These are phyloP conservation scores for Heliothis peltigera DNA, from an alignment of 2,888 invertebrate species.

Conservation along the genomic window DNA sequence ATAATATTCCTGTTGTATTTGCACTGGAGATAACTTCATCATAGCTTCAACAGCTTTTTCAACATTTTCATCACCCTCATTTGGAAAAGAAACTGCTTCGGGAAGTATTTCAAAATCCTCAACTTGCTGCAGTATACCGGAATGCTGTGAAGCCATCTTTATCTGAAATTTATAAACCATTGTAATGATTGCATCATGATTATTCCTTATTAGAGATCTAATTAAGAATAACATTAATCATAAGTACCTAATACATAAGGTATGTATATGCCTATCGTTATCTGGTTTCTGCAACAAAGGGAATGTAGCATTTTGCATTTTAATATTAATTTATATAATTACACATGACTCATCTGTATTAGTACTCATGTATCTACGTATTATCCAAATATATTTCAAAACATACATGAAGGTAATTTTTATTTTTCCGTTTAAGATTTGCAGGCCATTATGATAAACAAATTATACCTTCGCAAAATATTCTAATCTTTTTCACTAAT, in stretches of 20 bases:
- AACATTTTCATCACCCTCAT: constrained; percentile 33
- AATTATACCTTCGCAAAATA: too few relatives aligned
- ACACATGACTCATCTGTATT: not conserved
- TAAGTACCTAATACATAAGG: constrained; percentile 1
- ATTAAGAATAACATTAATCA: constrained; percentile 1
- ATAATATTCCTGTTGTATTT: constrained; percentile 89
- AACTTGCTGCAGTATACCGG: constrained; percentile 41
- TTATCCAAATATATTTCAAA: too few relatives aligned
- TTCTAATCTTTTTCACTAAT: too few relatives aligned
- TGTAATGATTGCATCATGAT: constrained; percentile 28
- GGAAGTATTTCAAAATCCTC: constrained; percentile 45
- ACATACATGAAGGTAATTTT: not conserved
- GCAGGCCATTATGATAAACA: too few relatives aligned
- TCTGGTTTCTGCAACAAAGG: too few relatives aligned
- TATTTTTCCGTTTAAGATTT: too few relatives aligned
- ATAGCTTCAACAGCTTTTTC: constrained; percentile 40
- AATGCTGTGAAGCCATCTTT: constrained; percentile 45
- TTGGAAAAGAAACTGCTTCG: constrained; percentile 30
- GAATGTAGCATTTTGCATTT: not conserved
- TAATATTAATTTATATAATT: not conserved
- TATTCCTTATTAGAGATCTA: not conserved
- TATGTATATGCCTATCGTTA: not conserved
- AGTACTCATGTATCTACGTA: not conserved
- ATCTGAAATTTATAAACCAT: constrained; percentile 31
- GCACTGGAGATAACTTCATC: constrained; percentile 73